Evolutionary conservation across 2,113 vertebrate species (phyloP).

Genomic region (Hydrochoerus hydrochaeris): DNA sequence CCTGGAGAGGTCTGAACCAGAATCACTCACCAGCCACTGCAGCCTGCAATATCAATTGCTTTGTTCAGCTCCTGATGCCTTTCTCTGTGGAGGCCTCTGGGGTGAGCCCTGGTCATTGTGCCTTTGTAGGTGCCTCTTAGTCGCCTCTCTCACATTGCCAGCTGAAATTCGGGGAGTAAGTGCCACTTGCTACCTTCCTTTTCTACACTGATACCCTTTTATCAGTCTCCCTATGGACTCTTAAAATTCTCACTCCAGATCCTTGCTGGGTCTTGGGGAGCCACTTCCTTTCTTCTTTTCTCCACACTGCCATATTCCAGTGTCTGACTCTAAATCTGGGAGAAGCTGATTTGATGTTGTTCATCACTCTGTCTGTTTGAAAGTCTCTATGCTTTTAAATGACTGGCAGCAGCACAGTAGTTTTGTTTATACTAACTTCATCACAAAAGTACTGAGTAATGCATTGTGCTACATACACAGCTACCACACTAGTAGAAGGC

Average conservation of each 20-base stretch:
- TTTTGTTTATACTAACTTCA: not conserved
- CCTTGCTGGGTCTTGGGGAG: too few species aligned
- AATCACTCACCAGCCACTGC: not conserved
- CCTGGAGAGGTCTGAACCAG: not conserved
- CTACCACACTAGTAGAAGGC: not conserved
- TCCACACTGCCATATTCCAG: too few species aligned
- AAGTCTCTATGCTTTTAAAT: not conserved
- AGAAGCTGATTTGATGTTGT: too few species aligned
- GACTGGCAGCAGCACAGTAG: not conserved
- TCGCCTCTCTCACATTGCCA: too few species aligned
- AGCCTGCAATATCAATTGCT: not conserved
- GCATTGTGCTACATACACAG: not conserved
- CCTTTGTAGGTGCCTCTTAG: too few species aligned
- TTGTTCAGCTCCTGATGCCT: not conserved
- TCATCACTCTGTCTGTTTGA: not conserved
- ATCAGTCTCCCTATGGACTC: too few species aligned
- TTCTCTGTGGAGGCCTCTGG: not conserved
- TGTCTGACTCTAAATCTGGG: too few species aligned
- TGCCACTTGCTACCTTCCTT: too few species aligned
- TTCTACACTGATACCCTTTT: too few species aligned
- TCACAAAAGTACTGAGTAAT: not conserved
- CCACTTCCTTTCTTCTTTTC: too few species aligned
- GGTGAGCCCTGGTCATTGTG: not conserved
- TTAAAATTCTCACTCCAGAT: too few species aligned
- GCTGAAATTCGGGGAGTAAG: too few species aligned